Evolutionary conservation across 2,888 invertebrate species (phyloP).

Genomic region (Tetragonisca angustula): DNA sequence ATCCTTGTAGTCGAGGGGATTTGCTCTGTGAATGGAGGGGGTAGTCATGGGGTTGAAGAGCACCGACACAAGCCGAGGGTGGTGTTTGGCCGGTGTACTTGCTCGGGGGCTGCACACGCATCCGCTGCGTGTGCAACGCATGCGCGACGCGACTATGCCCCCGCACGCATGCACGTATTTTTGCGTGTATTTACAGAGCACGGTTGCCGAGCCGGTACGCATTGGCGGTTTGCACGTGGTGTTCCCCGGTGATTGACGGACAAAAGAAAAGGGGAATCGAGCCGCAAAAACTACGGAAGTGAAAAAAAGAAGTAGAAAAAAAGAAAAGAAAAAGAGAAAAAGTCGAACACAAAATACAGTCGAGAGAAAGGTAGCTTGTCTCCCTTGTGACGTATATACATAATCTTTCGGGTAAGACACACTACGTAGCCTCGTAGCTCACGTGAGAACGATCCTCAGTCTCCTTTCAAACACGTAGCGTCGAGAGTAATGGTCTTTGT

Average conservation of each 20-base stretch:
- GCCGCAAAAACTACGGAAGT: background rate
- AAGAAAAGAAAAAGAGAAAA: background rate
- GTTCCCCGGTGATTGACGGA: constrained; percentile 51
- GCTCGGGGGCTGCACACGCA: constrained; percentile 35
- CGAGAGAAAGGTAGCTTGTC: background rate
- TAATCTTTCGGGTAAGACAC: constrained; percentile 10
- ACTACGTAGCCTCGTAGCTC: background rate
- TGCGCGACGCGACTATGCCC: constrained; percentile 1
- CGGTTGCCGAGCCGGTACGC: constrained; percentile 60
- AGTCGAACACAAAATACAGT: background rate
- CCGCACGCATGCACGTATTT: constrained; percentile 47
- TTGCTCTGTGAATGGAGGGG: constrained; percentile 64
- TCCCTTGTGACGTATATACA: background rate
- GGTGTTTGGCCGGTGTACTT: constrained; percentile 43
- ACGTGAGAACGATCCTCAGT: background rate
- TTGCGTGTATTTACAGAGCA: constrained; percentile 48
- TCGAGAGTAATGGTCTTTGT: background rate
- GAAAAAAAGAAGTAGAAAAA: no score
- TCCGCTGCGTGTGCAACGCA: constrained; percentile 38
- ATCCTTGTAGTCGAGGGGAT: constrained; percentile 68
- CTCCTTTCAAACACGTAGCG: background rate
- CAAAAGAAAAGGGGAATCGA: constrained; percentile 17
- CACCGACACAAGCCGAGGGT: constrained; percentile 39
- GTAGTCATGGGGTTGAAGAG: constrained; percentile 44
- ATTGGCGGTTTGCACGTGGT: constrained; percentile 66